Conservation (phyloP, 1,140 invertebrate genomes). For the Drosophila yakuba region DNA sequence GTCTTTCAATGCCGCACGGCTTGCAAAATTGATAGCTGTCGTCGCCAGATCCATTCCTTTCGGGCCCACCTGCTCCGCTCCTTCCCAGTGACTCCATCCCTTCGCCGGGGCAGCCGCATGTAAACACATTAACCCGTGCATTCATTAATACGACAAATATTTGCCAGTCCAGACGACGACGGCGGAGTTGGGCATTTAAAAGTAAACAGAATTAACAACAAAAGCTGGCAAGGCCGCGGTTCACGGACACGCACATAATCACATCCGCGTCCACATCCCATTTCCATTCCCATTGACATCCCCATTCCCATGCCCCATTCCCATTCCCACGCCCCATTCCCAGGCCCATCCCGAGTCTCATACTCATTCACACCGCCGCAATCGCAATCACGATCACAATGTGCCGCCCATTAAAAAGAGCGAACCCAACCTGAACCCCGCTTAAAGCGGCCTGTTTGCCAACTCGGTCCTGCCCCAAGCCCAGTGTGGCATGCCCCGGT, state of each 20-base stretch:
- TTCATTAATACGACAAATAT: slow-evolving; percentile 81
- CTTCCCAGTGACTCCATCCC: not conserved
- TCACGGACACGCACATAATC: slow-evolving; percentile 45
- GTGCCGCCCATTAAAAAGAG: slow-evolving; percentile 44
- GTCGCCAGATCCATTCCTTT: slow-evolving; percentile 21
- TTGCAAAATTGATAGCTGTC: slow-evolving; percentile 62
- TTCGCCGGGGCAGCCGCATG: slow-evolving; percentile 34
- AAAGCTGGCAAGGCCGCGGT: slow-evolving; percentile 65
- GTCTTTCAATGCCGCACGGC: slow-evolving; percentile 49
- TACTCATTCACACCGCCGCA: slow-evolving; percentile 21
- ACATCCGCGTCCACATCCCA: not conserved
- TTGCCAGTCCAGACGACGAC: slow-evolving; percentile 54
- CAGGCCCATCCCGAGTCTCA: not conserved
- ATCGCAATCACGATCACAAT: slow-evolving; percentile 44
- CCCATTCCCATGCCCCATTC: not conserved
- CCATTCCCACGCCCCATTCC: not conserved
- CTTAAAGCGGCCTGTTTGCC: slow-evolving; percentile 11
- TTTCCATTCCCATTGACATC: not conserved
- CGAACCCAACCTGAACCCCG: slow-evolving; percentile 24
- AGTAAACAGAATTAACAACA: slow-evolving; percentile 82
- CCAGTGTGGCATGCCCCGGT: not conserved
- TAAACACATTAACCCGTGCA: slow-evolving; percentile 81
- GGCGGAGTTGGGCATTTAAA: slow-evolving; percentile 61
- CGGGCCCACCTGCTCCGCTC: not conserved
- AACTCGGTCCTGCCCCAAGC: not conserved